These are phyloP conservation scores for Esox lucius DNA, from an alignment of 2,797 vertebrate genomes.

Conservation along the genomic window DNA sequence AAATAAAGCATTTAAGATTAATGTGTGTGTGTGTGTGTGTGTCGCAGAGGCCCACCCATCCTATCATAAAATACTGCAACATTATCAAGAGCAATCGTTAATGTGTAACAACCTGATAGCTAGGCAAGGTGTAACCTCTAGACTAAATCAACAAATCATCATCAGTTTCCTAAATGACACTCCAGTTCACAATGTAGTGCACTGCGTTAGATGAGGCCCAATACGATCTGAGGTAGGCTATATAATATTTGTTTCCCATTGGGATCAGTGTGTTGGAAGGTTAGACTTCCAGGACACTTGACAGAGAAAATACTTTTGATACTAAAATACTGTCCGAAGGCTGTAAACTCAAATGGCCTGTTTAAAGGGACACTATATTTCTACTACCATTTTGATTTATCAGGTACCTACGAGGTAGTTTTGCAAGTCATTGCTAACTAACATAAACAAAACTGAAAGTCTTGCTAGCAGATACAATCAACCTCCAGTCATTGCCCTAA, in stretches of 20 bases:
- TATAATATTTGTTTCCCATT: neutral
- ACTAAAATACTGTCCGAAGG: neutral
- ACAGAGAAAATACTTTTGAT: neutral
- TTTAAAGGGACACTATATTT: neutral
- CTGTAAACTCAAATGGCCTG: neutral
- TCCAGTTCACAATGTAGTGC: neutral
- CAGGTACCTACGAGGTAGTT: no score
- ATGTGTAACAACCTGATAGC: constrained; percentile 17
- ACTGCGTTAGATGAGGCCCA: neutral
- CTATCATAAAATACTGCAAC: neutral
- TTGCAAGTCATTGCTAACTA: no score
- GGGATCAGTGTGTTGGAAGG: neutral
- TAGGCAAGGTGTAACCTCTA: neutral
- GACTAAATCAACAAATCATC: constrained; percentile 10
- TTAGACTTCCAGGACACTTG: neutral
- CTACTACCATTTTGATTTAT: no score
- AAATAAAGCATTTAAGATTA: no score
- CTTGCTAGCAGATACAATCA: no score
- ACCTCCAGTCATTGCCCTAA: no score
- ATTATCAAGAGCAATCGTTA: constrained; percentile 15
- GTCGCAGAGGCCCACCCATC: neutral
- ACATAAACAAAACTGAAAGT: no score
- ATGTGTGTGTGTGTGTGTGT: neutral
- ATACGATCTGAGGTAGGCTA: neutral
- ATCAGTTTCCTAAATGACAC: neutral